These are phyloP conservation scores for Drosophila burlai DNA, from an alignment of 1,140 invertebrate genomes.

Conservation along the genomic window DNA sequence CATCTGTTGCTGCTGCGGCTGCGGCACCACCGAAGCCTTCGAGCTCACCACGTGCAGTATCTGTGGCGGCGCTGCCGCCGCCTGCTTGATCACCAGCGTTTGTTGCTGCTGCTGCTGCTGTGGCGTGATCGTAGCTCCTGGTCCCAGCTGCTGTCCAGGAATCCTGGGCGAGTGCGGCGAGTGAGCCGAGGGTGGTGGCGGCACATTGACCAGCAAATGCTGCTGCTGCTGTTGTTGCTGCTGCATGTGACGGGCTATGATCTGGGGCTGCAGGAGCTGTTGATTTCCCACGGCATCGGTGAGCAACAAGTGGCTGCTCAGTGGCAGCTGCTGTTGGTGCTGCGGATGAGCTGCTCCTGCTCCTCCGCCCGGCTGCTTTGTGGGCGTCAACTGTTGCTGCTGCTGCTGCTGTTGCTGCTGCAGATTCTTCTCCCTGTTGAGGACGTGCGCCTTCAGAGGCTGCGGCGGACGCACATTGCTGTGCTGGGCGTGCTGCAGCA, in stretches of 20 bases:
- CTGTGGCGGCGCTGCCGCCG: slow-evolving; percentile 55
- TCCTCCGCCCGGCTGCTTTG: slow-evolving; percentile 34
- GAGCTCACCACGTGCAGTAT: slow-evolving; percentile 80
- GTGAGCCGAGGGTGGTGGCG: slow-evolving; percentile 66
- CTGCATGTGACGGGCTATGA: slow-evolving; percentile 72
- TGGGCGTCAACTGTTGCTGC: slow-evolving; percentile 50
- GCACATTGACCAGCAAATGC: slow-evolving; percentile 76
- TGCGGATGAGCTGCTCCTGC: slow-evolving; percentile 11
- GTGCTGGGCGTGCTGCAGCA: slow-evolving; percentile 72
- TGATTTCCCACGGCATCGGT: slow-evolving; percentile 65
- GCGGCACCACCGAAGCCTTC: slow-evolving; percentile 67
- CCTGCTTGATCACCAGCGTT: slow-evolving; percentile 79
- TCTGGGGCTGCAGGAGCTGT: slow-evolving; percentile 60
- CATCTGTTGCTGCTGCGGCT: slow-evolving; percentile 49
- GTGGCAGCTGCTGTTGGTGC: slow-evolving; percentile 30
- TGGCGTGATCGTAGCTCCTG: slow-evolving; percentile 31
- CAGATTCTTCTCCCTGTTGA: slow-evolving; percentile 77
- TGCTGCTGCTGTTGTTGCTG: slow-evolving; percentile 56
- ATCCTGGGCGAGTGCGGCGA: slow-evolving; percentile 68
- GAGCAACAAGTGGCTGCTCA: slow-evolving; percentile 66
- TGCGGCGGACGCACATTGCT: slow-evolving; percentile 70
- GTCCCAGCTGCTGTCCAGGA: slow-evolving; percentile 27
- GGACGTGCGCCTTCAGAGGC: slow-evolving; percentile 77
- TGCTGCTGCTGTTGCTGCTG: slow-evolving; percentile 68
- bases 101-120: slow-evolving; percentile 67